Conservation (phyloP, 2,797 vertebrate genomes). For the Champsocephalus esox region DNA sequence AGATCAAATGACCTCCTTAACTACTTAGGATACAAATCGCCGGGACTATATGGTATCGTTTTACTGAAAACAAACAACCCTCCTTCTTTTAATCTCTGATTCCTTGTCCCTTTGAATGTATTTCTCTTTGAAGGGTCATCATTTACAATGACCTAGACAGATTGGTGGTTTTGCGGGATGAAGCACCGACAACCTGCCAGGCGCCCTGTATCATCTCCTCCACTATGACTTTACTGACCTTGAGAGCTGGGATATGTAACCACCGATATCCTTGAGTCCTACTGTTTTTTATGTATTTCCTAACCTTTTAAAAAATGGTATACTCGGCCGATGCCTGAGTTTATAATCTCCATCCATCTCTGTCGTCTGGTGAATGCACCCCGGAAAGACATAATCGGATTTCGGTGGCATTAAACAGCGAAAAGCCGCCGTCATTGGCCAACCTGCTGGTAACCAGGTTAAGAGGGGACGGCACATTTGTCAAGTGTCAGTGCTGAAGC, state of each 20-base stretch:
- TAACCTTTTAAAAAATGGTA: conserved; percentile 81
- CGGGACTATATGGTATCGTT: background rate
- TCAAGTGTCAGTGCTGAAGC: conserved; percentile 80
- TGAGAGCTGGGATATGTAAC: conserved; percentile 64
- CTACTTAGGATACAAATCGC: background rate
- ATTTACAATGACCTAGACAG: conserved; percentile 41
- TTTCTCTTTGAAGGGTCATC: conserved; percentile 28
- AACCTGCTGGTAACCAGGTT: conserved; percentile 80
- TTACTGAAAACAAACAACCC: background rate
- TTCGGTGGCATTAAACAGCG: conserved; percentile 81
- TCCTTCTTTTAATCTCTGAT: background rate
- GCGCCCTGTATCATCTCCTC: conserved; percentile 42
- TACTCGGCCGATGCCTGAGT: conserved; percentile 58
- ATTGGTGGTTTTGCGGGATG: conserved; percentile 23
- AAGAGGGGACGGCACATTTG: conserved; percentile 75
- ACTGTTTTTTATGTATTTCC: conserved; percentile 73
- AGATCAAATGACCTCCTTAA: conserved; percentile 23
- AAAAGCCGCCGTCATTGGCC: conserved; percentile 76
- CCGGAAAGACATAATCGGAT: conserved; percentile 83
- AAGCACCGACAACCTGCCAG: conserved; percentile 37
- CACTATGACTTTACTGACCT: conserved; percentile 71
- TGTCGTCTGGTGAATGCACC: conserved; percentile 68
- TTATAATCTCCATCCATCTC: conserved; percentile 83
- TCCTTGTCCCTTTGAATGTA: conserved; percentile 13
- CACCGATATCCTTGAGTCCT: conserved; percentile 60